A percentile compares a stretch with the other conserved stretches of the same genome.
Evolutionary conservation across 1,140 invertebrate species (phyloP).

Genomic region (Rhyacophila brunnea): DNA sequence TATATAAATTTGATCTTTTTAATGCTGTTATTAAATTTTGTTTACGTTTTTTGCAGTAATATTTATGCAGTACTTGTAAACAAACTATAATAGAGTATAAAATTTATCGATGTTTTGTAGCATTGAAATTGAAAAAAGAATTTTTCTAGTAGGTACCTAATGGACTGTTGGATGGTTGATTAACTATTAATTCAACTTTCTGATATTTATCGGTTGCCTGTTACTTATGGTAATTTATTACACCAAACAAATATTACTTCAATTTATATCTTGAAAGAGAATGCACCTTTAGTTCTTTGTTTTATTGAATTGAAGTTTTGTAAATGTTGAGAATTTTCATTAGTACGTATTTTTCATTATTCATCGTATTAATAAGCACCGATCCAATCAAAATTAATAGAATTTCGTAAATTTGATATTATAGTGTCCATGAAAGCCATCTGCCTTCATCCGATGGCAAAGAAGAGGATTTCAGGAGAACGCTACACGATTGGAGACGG

Average conservation of each 20-base stretch:
- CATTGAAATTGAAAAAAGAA: no score
- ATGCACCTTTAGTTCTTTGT: not conserved
- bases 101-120: no score
- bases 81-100: no score
- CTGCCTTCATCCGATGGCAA: slow-evolving; percentile 4
- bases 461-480: slow-evolving; percentile 24
- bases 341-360: not conserved
- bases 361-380: not conserved
- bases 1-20: no score
- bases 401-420: slow-evolving; percentile 1
- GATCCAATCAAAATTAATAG: not conserved
- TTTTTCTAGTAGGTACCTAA: no score
- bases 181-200: no score
- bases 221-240: no score
- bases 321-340: not conserved
- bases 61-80: no score
- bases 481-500: slow-evolving; percentile 23
- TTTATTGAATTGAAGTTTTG: not conserved
- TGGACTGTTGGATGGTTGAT: no score
- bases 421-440: slow-evolving; percentile 14
- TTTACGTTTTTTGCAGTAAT: no score
- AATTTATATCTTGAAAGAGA: not conserved
- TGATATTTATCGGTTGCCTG: no score
- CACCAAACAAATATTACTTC: not conserved
- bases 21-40: no score